A percentile compares a stretch with the other conserved stretches of the same genome.
These are phyloP conservation scores for Hippoglossus hippoglossus DNA, from an alignment of 2,797 vertebrate genomes.

Conservation along the genomic window DNA sequence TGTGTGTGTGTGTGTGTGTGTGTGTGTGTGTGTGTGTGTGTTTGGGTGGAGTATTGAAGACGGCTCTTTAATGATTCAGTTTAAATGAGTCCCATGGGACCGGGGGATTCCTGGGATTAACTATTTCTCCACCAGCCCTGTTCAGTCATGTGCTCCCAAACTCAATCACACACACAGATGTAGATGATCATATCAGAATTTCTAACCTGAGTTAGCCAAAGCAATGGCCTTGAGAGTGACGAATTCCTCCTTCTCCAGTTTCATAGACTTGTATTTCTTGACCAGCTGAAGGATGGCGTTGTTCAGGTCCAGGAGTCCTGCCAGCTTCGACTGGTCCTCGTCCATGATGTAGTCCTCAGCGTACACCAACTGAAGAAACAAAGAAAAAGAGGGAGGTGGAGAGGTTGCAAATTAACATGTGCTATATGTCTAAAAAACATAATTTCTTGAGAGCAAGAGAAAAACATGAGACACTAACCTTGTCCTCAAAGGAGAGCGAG, in stretches of 20 bases:
- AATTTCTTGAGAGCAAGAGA: not conserved
- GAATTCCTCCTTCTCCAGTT: conserved; percentile 99
- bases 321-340: conserved; percentile 98
- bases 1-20: conserved; percentile 14
- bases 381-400: not conserved
- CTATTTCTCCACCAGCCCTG: conserved; percentile 50
- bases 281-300: conserved; percentile 98
- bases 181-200: conserved; percentile 30
- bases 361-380: conserved; percentile 87
- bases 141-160: conserved; percentile 7
- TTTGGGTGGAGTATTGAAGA: conserved; percentile 70
- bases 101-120: conserved; percentile 78
- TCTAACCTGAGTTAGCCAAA: conserved; percentile 98
- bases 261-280: conserved; percentile 98
- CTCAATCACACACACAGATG: conserved; percentile 27
- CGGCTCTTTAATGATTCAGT: conserved; percentile 88
- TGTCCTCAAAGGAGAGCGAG: conserved; percentile 98
- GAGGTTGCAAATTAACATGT: not conserved
- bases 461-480: conserved; percentile 65
- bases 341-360: conserved; percentile 99
- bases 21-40: conserved; percentile 11
- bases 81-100: conserved; percentile 81
- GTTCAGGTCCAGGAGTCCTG: conserved; percentile 97
- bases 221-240: conserved; percentile 99
- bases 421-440: too few relatives aligned